Evolutionary conservation across 1,140 invertebrate genomes (phyloP).

Genomic region (Vanessa atalanta): DNA sequence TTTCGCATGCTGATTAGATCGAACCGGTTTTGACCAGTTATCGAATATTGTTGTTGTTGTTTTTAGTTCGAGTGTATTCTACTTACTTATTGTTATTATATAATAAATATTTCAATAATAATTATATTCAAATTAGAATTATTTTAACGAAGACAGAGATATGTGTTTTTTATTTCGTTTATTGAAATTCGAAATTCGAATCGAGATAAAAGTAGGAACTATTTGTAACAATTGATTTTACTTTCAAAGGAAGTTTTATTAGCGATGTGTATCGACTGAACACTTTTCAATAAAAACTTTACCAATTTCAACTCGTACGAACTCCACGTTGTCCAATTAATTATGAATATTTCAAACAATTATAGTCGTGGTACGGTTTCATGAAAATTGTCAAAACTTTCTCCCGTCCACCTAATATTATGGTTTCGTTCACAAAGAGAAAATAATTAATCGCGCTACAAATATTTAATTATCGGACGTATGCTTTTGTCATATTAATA

Average conservation of each 20-base stretch:
- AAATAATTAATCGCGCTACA: slow-evolving; percentile 38
- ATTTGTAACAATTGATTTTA: no score
- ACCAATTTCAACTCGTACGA: slow-evolving; percentile 20
- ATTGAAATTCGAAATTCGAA: no score
- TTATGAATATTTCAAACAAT: slow-evolving; percentile 42
- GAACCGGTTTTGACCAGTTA: slow-evolving; percentile 8
- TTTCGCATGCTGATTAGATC: slow-evolving; percentile 35
- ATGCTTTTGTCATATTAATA: slow-evolving; percentile 29
- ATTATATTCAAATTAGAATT: neutral
- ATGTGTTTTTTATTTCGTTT: no score
- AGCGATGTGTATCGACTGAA: neutral
- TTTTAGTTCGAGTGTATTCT: neutral
- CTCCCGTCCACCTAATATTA: slow-evolving; percentile 30
- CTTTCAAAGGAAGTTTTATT: no score
- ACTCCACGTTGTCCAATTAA: slow-evolving; percentile 27
- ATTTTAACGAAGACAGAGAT: no score
- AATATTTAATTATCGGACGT: slow-evolving; percentile 31
- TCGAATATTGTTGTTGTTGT: neutral
- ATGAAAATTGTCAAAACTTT: slow-evolving; percentile 41
- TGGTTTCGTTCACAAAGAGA: slow-evolving; percentile 33
- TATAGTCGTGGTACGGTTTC: slow-evolving; percentile 30
- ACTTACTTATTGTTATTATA: neutral
- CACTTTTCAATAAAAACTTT: slow-evolving; percentile 26
- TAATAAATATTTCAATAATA: neutral
- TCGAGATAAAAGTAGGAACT: no score